phyloP scores from a whole-genome alignment of 2,888 invertebrate species.

The Ptychoptera albimana region DNA sequence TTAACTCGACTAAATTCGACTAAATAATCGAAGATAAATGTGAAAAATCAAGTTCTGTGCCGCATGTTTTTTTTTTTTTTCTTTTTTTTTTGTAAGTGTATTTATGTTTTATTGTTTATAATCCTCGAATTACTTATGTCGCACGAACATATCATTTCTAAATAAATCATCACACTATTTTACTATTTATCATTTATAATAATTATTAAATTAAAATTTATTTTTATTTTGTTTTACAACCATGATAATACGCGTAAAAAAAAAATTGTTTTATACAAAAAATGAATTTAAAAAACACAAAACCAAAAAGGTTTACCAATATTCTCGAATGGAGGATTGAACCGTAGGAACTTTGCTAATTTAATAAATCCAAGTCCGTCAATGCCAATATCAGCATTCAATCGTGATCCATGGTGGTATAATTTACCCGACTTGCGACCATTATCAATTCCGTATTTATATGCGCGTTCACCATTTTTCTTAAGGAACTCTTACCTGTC shows the following conservation, averaged over 20 bases:
- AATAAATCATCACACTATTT: neutral
- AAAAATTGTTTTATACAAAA: neutral
- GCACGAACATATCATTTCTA: neutral
- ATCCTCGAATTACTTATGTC: neutral
- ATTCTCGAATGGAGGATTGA: conserved; percentile 45
- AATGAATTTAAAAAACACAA: neutral
- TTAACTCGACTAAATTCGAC: no score
- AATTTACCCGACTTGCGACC: conserved; percentile 68
- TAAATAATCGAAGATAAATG: no score
- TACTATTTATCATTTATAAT: neutral
- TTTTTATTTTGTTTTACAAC: neutral
- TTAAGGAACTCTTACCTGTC: conserved; percentile 79
- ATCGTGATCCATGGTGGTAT: conserved; percentile 84
- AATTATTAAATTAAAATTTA: neutral
- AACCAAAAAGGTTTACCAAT: conserved; percentile 47
- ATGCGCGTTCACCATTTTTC: conserved; percentile 54
- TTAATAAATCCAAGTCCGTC: conserved; percentile 66
- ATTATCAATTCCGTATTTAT: conserved; percentile 40
- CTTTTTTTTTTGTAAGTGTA: no score
- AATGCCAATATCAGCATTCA: conserved; percentile 63
- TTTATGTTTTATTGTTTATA: no score
- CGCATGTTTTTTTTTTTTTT: no score
- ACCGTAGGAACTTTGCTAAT: conserved; percentile 39
- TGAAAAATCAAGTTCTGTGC: no score
- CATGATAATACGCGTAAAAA: no score